These are phyloP conservation scores for Andrena trimmerana DNA, from an alignment of 2,888 invertebrate genomes.

Conservation along the genomic window DNA sequence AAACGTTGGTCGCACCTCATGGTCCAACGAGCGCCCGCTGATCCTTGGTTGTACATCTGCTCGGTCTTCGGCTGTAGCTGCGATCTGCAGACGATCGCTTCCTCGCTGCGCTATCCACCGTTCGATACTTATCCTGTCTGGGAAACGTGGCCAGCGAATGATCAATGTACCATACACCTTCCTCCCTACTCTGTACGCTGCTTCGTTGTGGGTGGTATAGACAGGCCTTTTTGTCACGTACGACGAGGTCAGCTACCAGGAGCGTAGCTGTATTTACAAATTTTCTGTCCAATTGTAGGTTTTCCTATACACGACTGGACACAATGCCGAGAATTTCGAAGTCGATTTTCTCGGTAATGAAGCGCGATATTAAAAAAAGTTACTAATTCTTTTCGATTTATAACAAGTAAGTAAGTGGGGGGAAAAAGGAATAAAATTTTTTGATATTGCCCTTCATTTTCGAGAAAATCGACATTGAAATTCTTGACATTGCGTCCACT, in stretches of 20 bases:
- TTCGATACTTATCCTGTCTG: slow-evolving; percentile 14
- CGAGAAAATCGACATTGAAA: too few relatives aligned
- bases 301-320: background rate
- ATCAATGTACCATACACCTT: slow-evolving; percentile 6
- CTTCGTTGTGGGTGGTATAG: slow-evolving; percentile 12
- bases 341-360: too few relatives aligned
- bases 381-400: too few relatives aligned
- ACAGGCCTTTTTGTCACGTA: slow-evolving; percentile 5
- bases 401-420: too few relatives aligned
- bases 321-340: too few relatives aligned
- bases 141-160: slow-evolving; percentile 4
- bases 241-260: background rate
- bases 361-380: too few relatives aligned
- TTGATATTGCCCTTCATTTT: too few relatives aligned
- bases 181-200: background rate
- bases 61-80: background rate
- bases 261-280: background rate
- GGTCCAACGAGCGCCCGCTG: slow-evolving; percentile 15
- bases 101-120: slow-evolving; percentile 11
- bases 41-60: slow-evolving; percentile 12
- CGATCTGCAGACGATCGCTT: slow-evolving; percentile 11
- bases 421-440: too few relatives aligned
- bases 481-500: too few relatives aligned
- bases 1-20: slow-evolving; percentile 20
- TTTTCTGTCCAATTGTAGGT: background rate